Conservation (phyloP, 1,140 invertebrate species). For the Tetragonula clypearis region DNA sequence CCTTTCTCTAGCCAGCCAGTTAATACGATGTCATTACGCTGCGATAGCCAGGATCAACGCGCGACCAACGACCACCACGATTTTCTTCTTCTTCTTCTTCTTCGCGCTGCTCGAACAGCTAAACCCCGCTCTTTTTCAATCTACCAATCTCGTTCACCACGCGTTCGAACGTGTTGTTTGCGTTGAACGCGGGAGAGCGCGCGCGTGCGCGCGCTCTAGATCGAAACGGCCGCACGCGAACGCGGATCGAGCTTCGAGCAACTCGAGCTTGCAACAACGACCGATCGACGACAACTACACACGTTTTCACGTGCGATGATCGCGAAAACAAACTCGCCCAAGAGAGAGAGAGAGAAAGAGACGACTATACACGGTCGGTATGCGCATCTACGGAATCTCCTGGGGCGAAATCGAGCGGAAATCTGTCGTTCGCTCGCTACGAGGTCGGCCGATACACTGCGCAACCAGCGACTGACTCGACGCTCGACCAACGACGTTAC, state of each 20-base stretch:
- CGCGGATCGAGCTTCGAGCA: background rate
- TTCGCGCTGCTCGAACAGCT: background rate
- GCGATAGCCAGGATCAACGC: background rate
- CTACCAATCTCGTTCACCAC: too few species aligned
- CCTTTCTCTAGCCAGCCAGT: background rate
- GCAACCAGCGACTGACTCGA: slow-evolving; percentile 7
- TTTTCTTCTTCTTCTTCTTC: background rate
- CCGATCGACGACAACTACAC: background rate
- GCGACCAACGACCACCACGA: background rate
- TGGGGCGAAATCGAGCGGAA: slow-evolving; percentile 2
- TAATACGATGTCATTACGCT: background rate
- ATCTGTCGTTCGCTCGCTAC: slow-evolving; percentile 62
- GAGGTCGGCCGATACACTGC: slow-evolving; percentile 74
- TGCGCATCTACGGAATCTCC: background rate
- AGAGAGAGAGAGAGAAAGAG: background rate
- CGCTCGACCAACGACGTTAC: slow-evolving; percentile 18
- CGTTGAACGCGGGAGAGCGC: background rate
- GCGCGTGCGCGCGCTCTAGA: background rate
- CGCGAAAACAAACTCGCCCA: background rate
- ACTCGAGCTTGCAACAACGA: background rate
- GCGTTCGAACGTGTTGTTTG: background rate
- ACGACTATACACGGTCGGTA: too few species aligned
- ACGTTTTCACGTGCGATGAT: background rate
- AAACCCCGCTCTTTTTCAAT: too few species aligned
- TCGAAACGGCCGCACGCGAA: background rate